These are phyloP conservation scores for Lingula anatina DNA, from an alignment of 2,888 invertebrate genomes.

Conservation along the genomic window DNA sequence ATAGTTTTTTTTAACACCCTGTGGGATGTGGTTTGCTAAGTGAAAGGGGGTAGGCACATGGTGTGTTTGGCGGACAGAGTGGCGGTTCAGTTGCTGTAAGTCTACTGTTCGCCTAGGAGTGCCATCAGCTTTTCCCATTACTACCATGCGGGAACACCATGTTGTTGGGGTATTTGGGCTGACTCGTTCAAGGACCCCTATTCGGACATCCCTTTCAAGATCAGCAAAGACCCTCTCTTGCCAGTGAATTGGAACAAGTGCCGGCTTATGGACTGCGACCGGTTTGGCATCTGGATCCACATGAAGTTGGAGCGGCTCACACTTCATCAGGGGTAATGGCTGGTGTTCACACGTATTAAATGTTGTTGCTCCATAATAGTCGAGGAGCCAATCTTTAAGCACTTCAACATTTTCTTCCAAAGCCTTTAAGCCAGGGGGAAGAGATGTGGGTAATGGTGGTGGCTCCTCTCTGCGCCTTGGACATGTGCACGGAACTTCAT, in stretches of 20 bases:
- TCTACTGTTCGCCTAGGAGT: too few species aligned
- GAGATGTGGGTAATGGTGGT: conserved; percentile 3
- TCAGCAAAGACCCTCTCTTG: conserved; percentile 9
- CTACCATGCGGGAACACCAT: too few species aligned
- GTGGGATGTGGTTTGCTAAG: conserved; percentile 11
- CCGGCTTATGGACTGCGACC: conserved; percentile 12
- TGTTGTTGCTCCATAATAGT: conserved; percentile 8
- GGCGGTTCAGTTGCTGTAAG: too few species aligned
- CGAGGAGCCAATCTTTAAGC: conserved; percentile 9
- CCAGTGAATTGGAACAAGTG: conserved; percentile 12
- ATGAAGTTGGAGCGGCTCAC: conserved; percentile 14
- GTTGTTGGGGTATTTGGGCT: conserved; percentile 6
- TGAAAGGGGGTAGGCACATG: too few species aligned
- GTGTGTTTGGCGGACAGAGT: too few species aligned
- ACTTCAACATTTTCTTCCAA: conserved; percentile 9
- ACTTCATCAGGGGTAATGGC: conserved; percentile 13
- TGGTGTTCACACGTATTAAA: conserved; percentile 12
- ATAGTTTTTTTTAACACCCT: conserved; percentile 13
- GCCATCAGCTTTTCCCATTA: too few species aligned
- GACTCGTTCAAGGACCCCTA: conserved; percentile 12
- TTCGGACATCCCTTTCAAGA: conserved; percentile 10
- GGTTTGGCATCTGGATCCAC: conserved; percentile 13
- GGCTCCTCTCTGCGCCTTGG: conserved; percentile 6
- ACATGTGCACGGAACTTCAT: conserved; percentile 6
- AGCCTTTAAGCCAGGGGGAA: conserved; percentile 8